Percentiles rank a stretch among this genome's conserved stretches.
Evolutionary conservation across 2,113 vertebrate genomes (phyloP).

Genomic region (Callopanchax toddi): DNA sequence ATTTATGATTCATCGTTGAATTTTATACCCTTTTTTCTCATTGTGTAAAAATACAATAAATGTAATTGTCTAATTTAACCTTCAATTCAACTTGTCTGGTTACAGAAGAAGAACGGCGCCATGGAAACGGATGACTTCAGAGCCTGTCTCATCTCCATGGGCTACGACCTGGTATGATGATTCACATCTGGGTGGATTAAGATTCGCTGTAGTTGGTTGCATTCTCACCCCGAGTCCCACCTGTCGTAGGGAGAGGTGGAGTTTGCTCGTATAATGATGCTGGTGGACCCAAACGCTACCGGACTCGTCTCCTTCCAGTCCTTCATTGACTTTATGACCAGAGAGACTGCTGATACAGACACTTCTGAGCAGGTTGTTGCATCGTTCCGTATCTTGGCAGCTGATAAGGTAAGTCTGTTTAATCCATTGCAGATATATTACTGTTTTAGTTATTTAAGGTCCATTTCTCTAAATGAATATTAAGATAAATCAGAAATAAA

Average conservation of each 20-base stretch:
- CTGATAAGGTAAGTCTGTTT: constrained; percentile 87
- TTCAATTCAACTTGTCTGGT: constrained; percentile 38
- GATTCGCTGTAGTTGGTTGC: neutral
- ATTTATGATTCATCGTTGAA: neutral
- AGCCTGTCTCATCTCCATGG: constrained; percentile 99
- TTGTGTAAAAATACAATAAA: neutral
- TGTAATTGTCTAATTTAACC: neutral
- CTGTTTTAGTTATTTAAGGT: no score
- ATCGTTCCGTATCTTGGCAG: constrained; percentile 93
- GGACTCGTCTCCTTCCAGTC: constrained; percentile 94
- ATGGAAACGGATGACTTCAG: constrained; percentile 98
- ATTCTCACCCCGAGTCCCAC: neutral
- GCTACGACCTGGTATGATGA: constrained; percentile 93
- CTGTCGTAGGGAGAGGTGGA: constrained; percentile 87
- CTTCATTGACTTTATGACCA: constrained; percentile 97
- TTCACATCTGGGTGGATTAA: neutral
- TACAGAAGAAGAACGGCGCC: constrained; percentile 95
- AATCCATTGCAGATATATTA: neutral
- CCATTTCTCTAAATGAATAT: no score
- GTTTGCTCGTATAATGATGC: constrained; percentile 93
- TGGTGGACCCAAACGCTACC: constrained; percentile 89
- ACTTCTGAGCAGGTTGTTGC: constrained; percentile 94
- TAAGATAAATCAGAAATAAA: neutral
- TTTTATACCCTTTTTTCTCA: constrained; percentile 3
- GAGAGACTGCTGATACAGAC: constrained; percentile 93